Base-by-base conservation (phyloP, 2,113 vertebrate species). In the Alethe castanea region DNA sequence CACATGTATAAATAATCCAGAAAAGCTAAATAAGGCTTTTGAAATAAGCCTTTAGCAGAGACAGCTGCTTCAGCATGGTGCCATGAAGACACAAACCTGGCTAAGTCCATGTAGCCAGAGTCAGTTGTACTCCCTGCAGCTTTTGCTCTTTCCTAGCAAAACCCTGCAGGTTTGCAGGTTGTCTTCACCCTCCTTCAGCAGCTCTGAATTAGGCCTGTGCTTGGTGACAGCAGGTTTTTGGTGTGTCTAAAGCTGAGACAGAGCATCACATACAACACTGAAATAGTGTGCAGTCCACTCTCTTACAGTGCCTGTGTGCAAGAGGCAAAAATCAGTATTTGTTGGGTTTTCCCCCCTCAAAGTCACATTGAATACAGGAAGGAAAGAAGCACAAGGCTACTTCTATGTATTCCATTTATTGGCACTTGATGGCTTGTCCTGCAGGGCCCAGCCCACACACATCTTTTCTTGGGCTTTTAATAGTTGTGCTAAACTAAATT, bases 21-120 rank as follows among this genome's bases (percentile, higher is more conserved):
- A 64, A 88, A 76, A 76, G 47, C 52, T 90, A 84, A 84, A 66
- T 57, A 89, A 86, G 29, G 20, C 70, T 87, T 95, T 81, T 38
- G 66, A 91, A 87, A 33, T 62, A 62, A 85, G 19, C 47, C 57
- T 62, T 42, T 42, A 59, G 35, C 23, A n/a, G 73, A 78, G n/a
- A n/a, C 59, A 89, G 35, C 13, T 5, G 17, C 81, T 84, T 28
- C 42, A 74, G 18, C 3, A 1, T 56, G 47, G 29, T 93, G 65
- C 57, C 26, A 2, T 25, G 59, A 53, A 81, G 84, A 23, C 29
- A 38, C 14, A 35, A 70, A 59, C 22, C 10, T 65, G 35, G 8
- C 40, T 61, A 5, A 52, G 40, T 65, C 40, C 0, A 0, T 11
- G 22, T 35, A 53, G 40, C 59, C 45, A n/a, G 57, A 36, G 77